Percentiles rank a stretch among this genome's conserved stretches.
Evolutionary conservation across 53 echinoderm and acorn worm species (phyloP).

Genomic region (Patiria pectinifera): DNA sequence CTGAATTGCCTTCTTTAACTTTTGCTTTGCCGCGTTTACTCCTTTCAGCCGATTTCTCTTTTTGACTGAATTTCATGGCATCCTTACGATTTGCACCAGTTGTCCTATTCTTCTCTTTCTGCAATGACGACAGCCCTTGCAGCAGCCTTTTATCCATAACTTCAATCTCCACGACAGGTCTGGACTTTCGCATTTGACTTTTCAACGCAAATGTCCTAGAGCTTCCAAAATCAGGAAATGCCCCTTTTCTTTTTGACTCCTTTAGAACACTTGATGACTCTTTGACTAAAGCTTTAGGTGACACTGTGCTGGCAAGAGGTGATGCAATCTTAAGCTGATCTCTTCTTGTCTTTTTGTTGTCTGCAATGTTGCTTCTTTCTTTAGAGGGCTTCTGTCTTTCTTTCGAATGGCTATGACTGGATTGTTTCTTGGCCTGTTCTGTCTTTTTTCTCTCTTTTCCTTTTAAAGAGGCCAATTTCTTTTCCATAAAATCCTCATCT

Average conservation of each 20-base stretch:
- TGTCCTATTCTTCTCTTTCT: background rate
- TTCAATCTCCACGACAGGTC: constrained; percentile 5
- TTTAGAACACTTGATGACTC: background rate
- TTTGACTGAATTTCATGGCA: background rate
- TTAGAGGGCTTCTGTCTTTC: background rate
- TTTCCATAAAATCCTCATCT: background rate
- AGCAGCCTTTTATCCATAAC: background rate
- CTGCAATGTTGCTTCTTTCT: background rate
- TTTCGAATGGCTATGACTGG: background rate
- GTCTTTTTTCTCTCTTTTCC: background rate
- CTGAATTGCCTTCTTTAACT: background rate
- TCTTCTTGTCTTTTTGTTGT: background rate
- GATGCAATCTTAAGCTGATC: background rate
- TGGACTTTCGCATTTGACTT: background rate
- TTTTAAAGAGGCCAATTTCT: background rate
- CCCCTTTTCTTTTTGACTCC: background rate
- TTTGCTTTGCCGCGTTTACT: background rate
- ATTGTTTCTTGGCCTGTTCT: background rate
- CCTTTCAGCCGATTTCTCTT: background rate
- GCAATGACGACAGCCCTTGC: background rate
- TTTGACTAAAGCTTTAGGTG: background rate
- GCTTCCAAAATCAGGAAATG: background rate
- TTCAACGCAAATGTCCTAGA: background rate
- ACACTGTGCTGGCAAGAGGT: no score
- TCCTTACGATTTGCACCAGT: background rate